A percentile compares a stretch with the other conserved stretches of the same genome.
Conservation (phyloP, 64 coral and sea anemone species). For the Stylophora pistillata region DNA sequence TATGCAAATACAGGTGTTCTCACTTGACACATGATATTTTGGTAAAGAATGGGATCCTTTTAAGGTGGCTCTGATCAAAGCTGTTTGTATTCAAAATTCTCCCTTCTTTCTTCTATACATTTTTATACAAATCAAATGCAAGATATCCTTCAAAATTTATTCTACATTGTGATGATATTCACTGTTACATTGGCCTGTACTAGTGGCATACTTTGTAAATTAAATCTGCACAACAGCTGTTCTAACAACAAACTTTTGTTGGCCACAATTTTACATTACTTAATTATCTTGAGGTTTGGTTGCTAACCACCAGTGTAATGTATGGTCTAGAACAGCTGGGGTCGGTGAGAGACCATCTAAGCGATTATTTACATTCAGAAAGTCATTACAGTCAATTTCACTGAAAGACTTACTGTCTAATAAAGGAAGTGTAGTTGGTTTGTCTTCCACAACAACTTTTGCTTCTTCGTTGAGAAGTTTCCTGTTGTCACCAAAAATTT, state of each 20-base stretch:
- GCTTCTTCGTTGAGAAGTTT: not conserved
- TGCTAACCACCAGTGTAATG: not conserved
- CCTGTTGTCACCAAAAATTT: slow-evolving; percentile 11
- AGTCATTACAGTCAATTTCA: slow-evolving; percentile 37
- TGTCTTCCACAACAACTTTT: not conserved
- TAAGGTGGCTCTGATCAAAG: too few relatives aligned
- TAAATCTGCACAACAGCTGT: not conserved
- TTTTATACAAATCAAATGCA: too few relatives aligned
- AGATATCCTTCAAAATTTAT: too few relatives aligned
- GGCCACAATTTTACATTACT: not conserved
- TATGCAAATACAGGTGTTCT: too few relatives aligned
- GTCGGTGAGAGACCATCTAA: not conserved
- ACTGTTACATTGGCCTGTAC: too few relatives aligned
- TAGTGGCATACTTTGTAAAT: too few relatives aligned
- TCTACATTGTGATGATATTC: too few relatives aligned
- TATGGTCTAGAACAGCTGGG: not conserved
- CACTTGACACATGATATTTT: too few relatives aligned
- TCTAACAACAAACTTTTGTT: not conserved
- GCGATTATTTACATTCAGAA: slow-evolving; percentile 17
- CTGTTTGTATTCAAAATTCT: too few relatives aligned
- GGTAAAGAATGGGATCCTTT: too few relatives aligned
- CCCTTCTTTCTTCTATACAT: too few relatives aligned
- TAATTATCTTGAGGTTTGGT: not conserved
- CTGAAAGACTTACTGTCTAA: slow-evolving; percentile 17
- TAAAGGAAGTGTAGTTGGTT: not conserved